Base-by-base conservation (phyloP, 2,888 invertebrate genomes). In the Eustalomyia histrio region DNA sequence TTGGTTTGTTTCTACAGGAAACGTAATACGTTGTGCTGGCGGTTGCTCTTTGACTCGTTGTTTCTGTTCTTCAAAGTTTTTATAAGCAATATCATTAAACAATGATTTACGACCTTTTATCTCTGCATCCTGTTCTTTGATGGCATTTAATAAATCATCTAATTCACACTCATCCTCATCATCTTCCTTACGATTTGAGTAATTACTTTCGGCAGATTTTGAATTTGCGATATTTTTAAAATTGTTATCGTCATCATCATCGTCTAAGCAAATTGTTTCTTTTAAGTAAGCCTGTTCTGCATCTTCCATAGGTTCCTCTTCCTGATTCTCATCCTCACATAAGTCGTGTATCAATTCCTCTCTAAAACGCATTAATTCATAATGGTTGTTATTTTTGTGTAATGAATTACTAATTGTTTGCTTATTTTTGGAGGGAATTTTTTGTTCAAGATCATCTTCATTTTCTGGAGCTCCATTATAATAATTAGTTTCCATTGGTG, bases 141-240 rank as follows among this genome's bases (percentile, higher is more conserved):
- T 87, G 63, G 89, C 87, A 5, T 87, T 85, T 9, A 90, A 63
- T 18, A 90, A 86, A 7, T 88, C 88, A 75, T 89, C 87, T 39
- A 89, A 84, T 69, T 86, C 86, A 61, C 84, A 84, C 12, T 88
- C 87, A 72, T 88, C 85, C 5, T 85, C 85, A 21, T 78, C 67
- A 50, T 63, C 17, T 4, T 73, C 76, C 16, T 69, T 14, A 9
- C 29, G 53, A 21, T n/a, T 21, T 10, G 2, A 8, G n/a, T 24
- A 24, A 50, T 52, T 33, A 52, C n/a, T 16, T 18, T 4, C 2
- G 1, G 7, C 7, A 6, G 29, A 6, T 29, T 47, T 58, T 53
- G 60, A 52, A 10, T 55, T 69, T 8, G 58, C 18, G 5, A 1
- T 47, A 12, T 24, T 61, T 8, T 57, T 65, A 21, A 16, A 61